Conservation (phyloP, 1,140 invertebrate genomes). For the Melanaphis sacchari region DNA sequence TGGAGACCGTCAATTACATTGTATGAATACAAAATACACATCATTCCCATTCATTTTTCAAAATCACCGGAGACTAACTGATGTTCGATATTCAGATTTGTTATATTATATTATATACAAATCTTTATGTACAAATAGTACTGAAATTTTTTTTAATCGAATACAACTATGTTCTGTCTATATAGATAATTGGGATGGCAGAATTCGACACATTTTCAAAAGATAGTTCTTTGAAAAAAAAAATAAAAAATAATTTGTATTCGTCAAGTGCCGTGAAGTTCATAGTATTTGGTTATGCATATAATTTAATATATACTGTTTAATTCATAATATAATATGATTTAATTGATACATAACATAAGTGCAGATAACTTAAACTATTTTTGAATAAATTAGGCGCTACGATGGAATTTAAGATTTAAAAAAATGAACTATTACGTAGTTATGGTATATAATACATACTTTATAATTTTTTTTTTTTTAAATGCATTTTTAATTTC, state of each 20-base stretch:
- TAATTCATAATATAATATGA: background rate
- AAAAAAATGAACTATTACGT: too few relatives aligned
- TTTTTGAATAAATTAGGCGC: background rate
- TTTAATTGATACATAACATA: too few relatives aligned
- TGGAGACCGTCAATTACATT: background rate
- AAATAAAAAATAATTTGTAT: background rate
- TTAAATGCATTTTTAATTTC: too few relatives aligned
- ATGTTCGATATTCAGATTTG: slow-evolving; percentile 2
- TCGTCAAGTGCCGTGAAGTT: too few relatives aligned
- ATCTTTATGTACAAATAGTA: background rate
- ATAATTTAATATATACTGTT: background rate
- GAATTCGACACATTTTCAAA: background rate
- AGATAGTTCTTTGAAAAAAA: background rate
- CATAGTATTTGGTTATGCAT: background rate
- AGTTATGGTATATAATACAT: background rate
- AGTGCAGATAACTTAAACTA: background rate
- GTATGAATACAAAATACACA: background rate
- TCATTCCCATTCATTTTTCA: background rate
- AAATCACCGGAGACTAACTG: background rate
- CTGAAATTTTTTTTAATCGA: background rate
- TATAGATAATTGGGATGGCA: background rate
- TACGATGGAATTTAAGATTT: too few relatives aligned
- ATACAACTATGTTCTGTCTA: background rate
- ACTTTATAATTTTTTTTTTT: background rate
- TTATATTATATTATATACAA: too few relatives aligned